These are phyloP conservation scores for Chaunax sp. DNA, from an alignment of 2,797 vertebrate species.

Conservation along the genomic window DNA sequence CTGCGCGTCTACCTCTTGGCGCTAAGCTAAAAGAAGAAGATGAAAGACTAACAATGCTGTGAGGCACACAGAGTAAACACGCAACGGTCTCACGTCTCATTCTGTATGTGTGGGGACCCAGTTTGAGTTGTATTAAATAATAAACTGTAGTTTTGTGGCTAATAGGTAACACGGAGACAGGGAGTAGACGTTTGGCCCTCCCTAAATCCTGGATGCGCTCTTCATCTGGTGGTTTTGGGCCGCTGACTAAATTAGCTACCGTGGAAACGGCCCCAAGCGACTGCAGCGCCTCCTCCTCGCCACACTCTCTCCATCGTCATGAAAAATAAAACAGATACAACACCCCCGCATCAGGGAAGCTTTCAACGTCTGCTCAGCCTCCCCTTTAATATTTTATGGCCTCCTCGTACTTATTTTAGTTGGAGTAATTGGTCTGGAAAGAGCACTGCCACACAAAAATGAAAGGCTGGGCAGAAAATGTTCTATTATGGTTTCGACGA, in stretches of 20 bases:
- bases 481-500: constrained; percentile 44
- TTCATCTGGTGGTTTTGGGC: constrained; percentile 41
- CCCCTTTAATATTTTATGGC: constrained; percentile 80
- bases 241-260: constrained; percentile 63
- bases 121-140: constrained; percentile 41
- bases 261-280: constrained; percentile 62
- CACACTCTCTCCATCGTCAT: constrained; percentile 72
- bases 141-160: constrained; percentile 22
- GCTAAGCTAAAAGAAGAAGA: constrained; percentile 32
- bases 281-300: constrained; percentile 52
- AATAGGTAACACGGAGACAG: constrained; percentile 17
- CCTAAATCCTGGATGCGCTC: constrained; percentile 37
- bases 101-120: constrained; percentile 14
- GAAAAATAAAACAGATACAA: constrained; percentile 82
- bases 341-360: constrained; percentile 75
- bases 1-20: constrained; percentile 13
- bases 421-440: constrained; percentile 84
- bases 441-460: constrained; percentile 56
- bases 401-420: constrained; percentile 81
- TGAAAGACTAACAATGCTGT: constrained; percentile 37
- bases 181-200: constrained; percentile 17
- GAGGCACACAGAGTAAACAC: constrained; percentile 38
- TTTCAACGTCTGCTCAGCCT: constrained; percentile 77
- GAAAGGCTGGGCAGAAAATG: constrained; percentile 31
- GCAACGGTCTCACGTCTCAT: constrained; percentile 18